Conservation (phyloP, 2,797 vertebrate genomes). For the Enteromius viviparus region DNA sequence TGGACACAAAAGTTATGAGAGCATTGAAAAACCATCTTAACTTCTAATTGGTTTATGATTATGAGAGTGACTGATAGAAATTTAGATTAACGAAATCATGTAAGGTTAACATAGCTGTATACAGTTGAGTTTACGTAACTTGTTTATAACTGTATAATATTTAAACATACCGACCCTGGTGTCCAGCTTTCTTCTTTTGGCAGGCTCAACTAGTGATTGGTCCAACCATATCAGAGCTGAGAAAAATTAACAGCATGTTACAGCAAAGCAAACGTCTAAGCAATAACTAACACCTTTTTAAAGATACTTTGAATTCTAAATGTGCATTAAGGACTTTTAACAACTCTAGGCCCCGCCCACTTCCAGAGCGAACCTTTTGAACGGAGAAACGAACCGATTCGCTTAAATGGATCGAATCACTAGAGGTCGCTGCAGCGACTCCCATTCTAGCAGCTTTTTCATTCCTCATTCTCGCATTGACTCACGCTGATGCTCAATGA, state of each 20-base stretch:
- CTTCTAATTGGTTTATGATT: neutral
- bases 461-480: neutral
- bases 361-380: neutral
- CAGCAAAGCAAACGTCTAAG: too few species aligned
- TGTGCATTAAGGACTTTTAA: neutral
- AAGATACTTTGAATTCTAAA: neutral
- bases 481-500: constrained; percentile 34
- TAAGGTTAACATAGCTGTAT: neutral
- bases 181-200: neutral
- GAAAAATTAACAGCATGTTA: neutral
- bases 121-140: neutral
- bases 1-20: neutral
- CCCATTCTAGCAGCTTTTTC: neutral
- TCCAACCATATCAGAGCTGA: neutral
- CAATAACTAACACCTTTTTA: neutral
- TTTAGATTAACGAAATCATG: neutral
- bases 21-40: neutral
- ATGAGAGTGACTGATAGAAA: neutral
- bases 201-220: neutral
- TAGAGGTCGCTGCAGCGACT: constrained; percentile 47
- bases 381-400: neutral
- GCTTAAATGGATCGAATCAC: neutral
- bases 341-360: neutral
- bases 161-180: neutral
- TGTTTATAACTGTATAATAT: neutral